A percentile compares a stretch with the other conserved stretches of the same genome.
phyloP scores from a whole-genome alignment of 2,113 vertebrate genomes.

The Alethe diademata region DNA sequence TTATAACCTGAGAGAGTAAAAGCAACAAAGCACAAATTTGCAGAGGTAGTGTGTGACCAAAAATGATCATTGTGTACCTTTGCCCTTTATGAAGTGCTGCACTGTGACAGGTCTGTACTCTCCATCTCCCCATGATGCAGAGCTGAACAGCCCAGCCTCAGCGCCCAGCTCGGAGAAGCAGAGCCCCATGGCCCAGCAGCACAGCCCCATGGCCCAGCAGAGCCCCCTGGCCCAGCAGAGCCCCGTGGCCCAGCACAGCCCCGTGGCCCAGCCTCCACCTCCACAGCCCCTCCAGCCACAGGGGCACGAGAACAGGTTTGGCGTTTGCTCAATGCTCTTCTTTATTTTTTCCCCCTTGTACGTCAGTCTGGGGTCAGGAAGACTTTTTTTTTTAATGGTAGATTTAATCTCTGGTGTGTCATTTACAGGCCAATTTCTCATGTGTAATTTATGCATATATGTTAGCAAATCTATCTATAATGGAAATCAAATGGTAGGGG shows the following conservation, averaged over 20 bases:
- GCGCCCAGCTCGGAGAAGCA: slow-evolving; percentile 93
- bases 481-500: background rate
- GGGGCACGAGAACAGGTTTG: slow-evolving; percentile 89
- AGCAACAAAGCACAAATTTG: background rate
- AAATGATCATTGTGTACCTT: background rate
- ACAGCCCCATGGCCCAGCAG: slow-evolving; percentile 82
- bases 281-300: slow-evolving; percentile 87
- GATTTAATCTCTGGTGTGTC: background rate
- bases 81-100: background rate
- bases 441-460: background rate
- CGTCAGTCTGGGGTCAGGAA: background rate
- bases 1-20: background rate
- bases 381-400: background rate
- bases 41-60: background rate
- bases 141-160: slow-evolving; percentile 89
- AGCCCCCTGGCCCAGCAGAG: slow-evolving; percentile 80
- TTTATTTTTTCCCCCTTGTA: fast-evolving
- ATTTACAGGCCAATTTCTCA: background rate
- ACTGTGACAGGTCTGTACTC: background rate
- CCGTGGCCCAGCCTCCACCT: slow-evolving; percentile 71
- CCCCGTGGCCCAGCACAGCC: slow-evolving; percentile 75
- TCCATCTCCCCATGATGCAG: slow-evolving; percentile 64
- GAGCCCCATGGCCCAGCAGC: slow-evolving; percentile 91
- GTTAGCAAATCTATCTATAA: background rate
- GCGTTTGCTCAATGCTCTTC: background rate